Evolutionary conservation across 2,113 vertebrate genomes (phyloP), one percentile per base, ranked within the genome.

Genomic region (Phoxinus phoxinus): DNA sequence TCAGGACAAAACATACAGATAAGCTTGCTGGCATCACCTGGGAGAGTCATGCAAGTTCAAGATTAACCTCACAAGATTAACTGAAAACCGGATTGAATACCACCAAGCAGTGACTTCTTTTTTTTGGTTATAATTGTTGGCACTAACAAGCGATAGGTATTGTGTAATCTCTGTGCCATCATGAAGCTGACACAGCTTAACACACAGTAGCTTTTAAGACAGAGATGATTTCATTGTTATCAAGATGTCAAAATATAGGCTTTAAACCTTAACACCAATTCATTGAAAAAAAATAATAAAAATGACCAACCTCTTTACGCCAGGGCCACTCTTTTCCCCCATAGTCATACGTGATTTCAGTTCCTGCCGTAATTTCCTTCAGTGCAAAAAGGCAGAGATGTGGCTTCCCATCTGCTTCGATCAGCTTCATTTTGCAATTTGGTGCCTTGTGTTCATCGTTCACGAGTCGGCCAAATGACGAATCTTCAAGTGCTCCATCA

Each of bases 271-370:
- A 48, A 56, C 48, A 77, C 48, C 27, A 77, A 77, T 56, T 56
- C 30, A 77, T 35, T 23, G 19, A 53, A 76, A 44, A 51, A 75
- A 51, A 71, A 35, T 21, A 76, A 25, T 32, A 2, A 0, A 77
- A 56, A 35, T 84, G 23, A 86, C 80, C 59, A 11, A 88, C 83
- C 78, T 85, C 30, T 87, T 44, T 81, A 32, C 76, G 27, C 88
- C 88, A 89, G 30, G 85, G 88, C 67, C 85, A 87, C 21, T 87
- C 78, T n/a, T 48, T 71, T 41, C 63, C 83, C 32, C 88, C 88
- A 87, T 86, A 87, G 82, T 89, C 78, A 82, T 87, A 88, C 3
- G 88, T 89, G 9, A 87, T 85, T 81, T 89, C 85, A 37, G 81
- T 79, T 71, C 85, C 85, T 76, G 44, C 21, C 1, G 35, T n/a